These are phyloP conservation scores for Melanargia galathea DNA, from an alignment of 2,888 invertebrate species.

Conservation along the genomic window DNA sequence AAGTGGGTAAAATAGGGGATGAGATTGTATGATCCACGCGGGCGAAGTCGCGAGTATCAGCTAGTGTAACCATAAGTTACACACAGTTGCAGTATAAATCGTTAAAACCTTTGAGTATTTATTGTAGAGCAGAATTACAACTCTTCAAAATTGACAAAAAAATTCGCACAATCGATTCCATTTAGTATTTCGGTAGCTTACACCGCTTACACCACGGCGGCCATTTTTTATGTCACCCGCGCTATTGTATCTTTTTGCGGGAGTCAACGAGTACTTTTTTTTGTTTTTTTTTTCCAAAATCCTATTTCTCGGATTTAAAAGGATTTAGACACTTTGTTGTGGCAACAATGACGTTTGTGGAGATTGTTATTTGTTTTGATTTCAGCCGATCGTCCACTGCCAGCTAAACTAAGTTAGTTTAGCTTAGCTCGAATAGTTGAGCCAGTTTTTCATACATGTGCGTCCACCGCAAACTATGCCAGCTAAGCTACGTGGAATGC, in stretches of 20 bases:
- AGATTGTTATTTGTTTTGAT: slow-evolving; percentile 77
- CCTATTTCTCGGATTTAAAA: slow-evolving; percentile 80
- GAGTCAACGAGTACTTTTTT: slow-evolving; percentile 76
- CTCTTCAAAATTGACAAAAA: slow-evolving; percentile 59
- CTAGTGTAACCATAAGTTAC: background rate
- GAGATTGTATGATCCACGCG: too few species aligned
- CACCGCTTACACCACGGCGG: slow-evolving; percentile 60
- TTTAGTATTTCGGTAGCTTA: slow-evolving; percentile 76
- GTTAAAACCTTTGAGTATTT: slow-evolving; percentile 15
- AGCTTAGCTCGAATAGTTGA: too few species aligned
- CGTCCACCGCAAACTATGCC: too few species aligned
- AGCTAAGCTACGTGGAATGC: too few species aligned
- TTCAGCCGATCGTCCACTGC: too few species aligned
- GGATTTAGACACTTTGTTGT: slow-evolving; percentile 81
- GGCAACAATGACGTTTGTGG: slow-evolving; percentile 77
- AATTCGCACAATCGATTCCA: slow-evolving; percentile 61
- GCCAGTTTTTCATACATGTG: too few species aligned
- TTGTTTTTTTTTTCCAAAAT: slow-evolving; percentile 60
- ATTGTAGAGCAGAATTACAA: slow-evolving; percentile 39
- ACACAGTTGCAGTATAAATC: background rate
- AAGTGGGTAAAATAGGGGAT: too few species aligned
- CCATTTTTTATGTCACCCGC: slow-evolving; percentile 57
- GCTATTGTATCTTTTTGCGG: slow-evolving; percentile 68
- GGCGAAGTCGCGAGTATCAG: too few species aligned
- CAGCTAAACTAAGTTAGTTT: too few species aligned